Evolutionary conservation across 2,113 vertebrate genomes (phyloP).

Genomic region (Coptodon rendalli): DNA sequence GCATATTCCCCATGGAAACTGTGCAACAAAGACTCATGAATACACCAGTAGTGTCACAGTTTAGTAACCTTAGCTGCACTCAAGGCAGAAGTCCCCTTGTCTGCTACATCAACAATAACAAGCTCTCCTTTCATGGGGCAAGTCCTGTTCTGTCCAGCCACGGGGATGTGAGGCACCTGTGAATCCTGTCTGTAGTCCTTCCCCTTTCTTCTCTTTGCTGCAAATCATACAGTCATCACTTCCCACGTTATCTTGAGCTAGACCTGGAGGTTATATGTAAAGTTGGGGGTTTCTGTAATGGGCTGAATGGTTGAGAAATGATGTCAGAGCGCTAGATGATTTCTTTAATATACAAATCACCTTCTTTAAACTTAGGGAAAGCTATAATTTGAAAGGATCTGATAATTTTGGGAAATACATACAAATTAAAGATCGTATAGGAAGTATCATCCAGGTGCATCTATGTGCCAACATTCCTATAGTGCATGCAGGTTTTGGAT

Average conservation of each 20-base stretch:
- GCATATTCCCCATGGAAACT: constrained; percentile 9
- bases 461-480: not conserved
- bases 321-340: not conserved
- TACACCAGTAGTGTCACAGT: not conserved
- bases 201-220: not conserved
- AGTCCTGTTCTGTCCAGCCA: constrained; percentile 41
- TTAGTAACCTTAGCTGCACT: constrained; percentile 26
- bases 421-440: not conserved
- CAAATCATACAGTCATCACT: constrained; percentile 19
- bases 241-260: not conserved
- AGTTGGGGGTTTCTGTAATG: not conserved
- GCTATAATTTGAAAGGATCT: not conserved
- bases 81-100: constrained; percentile 27
- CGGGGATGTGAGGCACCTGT: constrained; percentile 14
- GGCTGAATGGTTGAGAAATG: not conserved
- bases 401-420: not conserved
- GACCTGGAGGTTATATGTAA: not conserved
- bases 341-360: too few species aligned
- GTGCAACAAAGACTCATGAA: not conserved
- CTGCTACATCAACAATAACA: constrained; percentile 48
- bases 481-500: not conserved
- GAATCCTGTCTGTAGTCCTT: not conserved
- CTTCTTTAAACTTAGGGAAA: not conserved
- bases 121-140: constrained; percentile 40
- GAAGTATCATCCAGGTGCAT: not conserved